Conservation (phyloP, 2,888 invertebrate genomes). For the Thelaira solivaga region DNA sequence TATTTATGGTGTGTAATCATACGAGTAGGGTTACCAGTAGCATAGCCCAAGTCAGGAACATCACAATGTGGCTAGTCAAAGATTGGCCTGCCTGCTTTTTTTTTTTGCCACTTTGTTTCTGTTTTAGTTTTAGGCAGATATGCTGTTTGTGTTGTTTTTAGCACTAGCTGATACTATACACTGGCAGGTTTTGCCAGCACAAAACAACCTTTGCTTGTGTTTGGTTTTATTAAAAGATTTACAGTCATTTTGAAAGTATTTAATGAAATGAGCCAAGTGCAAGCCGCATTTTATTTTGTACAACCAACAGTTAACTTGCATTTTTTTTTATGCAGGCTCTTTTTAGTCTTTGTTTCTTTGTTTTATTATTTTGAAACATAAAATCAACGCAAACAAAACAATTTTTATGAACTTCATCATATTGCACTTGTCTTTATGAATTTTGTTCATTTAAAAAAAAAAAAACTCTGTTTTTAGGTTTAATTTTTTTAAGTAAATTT, state of each 20-base stretch:
- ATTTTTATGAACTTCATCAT: constrained; percentile 22
- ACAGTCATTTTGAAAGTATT: constrained; percentile 4
- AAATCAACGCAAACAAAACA: constrained; percentile 30
- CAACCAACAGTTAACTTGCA: constrained; percentile 21
- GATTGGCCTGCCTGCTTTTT: neutral
- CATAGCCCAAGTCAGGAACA: constrained; percentile 9
- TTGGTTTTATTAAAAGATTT: constrained; percentile 27
- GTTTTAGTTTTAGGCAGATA: neutral
- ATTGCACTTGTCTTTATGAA: constrained; percentile 8
- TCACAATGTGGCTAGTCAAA: constrained; percentile 30
- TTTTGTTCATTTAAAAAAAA: neutral
- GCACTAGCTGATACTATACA: neutral
- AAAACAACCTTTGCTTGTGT: too few species aligned
- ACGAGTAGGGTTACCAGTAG: too few species aligned
- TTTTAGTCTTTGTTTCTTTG: neutral
- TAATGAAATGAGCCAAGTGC: constrained; percentile 33
- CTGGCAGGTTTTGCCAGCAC: neutral
- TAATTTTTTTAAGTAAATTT: constrained; percentile 6
- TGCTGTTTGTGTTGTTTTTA: neutral
- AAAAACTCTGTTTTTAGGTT: constrained; percentile 1
- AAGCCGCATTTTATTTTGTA: constrained; percentile 9
- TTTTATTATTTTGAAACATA: constrained; percentile 20
- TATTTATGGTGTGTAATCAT: neutral
- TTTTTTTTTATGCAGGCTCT: neutral
- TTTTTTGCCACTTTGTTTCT: neutral